Conservation (phyloP, 1,140 invertebrate species). For the Panulirus ornatus region DNA sequence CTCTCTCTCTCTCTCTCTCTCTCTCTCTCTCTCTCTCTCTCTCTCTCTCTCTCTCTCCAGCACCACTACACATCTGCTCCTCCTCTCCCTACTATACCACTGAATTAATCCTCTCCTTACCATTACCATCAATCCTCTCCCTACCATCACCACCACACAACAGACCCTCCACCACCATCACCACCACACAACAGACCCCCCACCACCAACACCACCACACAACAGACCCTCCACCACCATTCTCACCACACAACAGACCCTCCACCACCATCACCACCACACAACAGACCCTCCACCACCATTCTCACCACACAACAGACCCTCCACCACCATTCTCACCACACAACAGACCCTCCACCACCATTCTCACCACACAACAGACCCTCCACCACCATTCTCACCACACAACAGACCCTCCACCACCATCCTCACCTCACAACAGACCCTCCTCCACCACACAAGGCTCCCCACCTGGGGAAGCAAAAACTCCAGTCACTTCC, state of each 20-base stretch:
- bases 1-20: constrained; percentile 7
- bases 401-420: neutral
- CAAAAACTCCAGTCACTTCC: no score
- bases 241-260: neutral
- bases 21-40: constrained; percentile 4
- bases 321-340: neutral
- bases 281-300: neutral
- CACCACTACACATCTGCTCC: no score
- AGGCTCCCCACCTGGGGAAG: no score
- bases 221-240: neutral
- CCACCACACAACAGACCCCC: neutral
- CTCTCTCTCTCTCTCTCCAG: no score
- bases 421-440: neutral
- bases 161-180: neutral
- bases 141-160: neutral
- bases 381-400: neutral
- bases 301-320: neutral
- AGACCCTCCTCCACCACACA: neutral
- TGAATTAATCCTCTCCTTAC: no score
- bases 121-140: no score
- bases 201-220: neutral
- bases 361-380: neutral
- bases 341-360: neutral
- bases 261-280: neutral
- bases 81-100: neutral